Evolutionary conservation across 2,797 vertebrate species (phyloP), one percentile per base, ranked within the genome.

Genomic region (Gallirallus australis): DNA sequence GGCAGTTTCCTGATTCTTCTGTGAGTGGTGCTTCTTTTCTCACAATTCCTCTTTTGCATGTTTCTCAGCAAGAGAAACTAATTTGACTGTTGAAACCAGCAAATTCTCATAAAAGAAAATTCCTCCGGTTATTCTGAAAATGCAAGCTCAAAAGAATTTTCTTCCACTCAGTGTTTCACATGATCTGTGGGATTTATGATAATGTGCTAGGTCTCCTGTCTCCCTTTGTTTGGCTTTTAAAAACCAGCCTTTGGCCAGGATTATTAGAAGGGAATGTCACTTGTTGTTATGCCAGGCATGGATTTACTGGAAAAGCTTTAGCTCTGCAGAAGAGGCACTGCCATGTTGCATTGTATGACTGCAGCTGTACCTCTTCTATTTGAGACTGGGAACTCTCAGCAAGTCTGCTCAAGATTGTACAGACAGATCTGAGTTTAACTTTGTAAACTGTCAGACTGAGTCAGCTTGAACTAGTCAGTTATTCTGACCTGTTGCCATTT

Each of bases 91-190:
- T 66, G 52, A 86, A 95, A 96, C 33, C 85, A 89, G 82, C 63
- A 89, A 86, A 86, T 70, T 72, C 79, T 54, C 77, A 89, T 84
- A 84, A 79, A 96, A 96, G 89, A 88, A 95, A 96, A 97, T 94
- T 91, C 87, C 85, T 89, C 35, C 69, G 94, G 82, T 87, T 91
- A 94, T 94, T 96, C 82, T 66, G 87, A 96, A 96, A 94, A 95
- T 77, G 93, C 95, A 96, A 93, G 37, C 89, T 94, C 87, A 83
- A 89, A 96, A 88, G 87, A 94, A 93, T 96, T 96, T 92, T 94
- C 60, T 95, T 90, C 89, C 42, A 75, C 37, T 91, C 59, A 27
- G 18, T 90, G 66, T 91, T 96, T 94, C 95, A 96, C 87, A 84
- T 95, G 93, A 94, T 93, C 70, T 70, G 31, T 64, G 82, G 91